phyloP scores from a whole-genome alignment of 2,888 invertebrate species.

The Papilio demoleus region DNA sequence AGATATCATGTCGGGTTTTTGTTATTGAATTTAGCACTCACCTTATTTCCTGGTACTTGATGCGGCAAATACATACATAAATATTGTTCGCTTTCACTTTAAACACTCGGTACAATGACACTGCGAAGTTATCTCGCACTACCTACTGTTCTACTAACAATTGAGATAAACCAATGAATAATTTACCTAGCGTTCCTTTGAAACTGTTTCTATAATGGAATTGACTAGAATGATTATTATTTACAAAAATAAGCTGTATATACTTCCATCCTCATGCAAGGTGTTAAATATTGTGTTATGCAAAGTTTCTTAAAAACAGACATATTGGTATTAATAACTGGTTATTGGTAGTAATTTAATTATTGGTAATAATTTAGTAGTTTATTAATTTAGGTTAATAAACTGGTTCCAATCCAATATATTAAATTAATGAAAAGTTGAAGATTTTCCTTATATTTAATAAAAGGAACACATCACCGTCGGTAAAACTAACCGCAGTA shows the following conservation, averaged over 20 bases:
- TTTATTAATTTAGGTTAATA: too few species aligned
- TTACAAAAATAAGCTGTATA: too few species aligned
- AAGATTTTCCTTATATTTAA: neutral
- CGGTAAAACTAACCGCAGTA: neutral
- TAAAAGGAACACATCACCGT: neutral
- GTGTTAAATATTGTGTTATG: too few species aligned
- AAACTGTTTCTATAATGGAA: neutral
- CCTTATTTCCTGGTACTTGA: conserved; percentile 32
- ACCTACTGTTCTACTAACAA: conserved; percentile 19
- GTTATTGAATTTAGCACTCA: conserved; percentile 30
- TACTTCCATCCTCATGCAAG: too few species aligned
- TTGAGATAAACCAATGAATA: neutral
- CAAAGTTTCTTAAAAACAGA: too few species aligned
- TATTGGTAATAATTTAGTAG: too few species aligned
- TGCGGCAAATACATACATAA: conserved; percentile 23
- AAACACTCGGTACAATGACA: conserved; percentile 4
- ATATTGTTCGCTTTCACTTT: conserved; percentile 38
- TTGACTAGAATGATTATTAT: too few species aligned
- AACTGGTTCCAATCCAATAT: too few species aligned
- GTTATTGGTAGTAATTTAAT: too few species aligned
- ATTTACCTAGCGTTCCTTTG: neutral
- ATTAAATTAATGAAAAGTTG: neutral
- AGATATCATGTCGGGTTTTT: conserved; percentile 33
- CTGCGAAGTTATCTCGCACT: conserved; percentile 1
- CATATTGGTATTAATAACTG: too few species aligned